phyloP scores from a whole-genome alignment of 1,140 invertebrate genomes.

The Bombus breviceps region DNA sequence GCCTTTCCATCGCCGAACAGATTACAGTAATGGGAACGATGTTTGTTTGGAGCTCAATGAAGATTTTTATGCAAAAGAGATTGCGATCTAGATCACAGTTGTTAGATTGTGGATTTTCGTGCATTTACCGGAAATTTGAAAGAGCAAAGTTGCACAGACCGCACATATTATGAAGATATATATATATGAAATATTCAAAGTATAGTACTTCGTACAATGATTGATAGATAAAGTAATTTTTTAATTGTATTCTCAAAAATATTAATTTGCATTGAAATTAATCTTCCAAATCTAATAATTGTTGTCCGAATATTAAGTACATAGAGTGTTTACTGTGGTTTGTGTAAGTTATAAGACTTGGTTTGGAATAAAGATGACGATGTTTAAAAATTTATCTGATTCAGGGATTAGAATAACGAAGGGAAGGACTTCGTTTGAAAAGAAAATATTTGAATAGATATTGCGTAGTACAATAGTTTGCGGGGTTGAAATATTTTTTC shows the following conservation, averaged over 20 bases:
- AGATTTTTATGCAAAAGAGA: not conserved
- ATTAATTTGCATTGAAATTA: no score
- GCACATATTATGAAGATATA: no score
- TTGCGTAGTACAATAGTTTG: no score
- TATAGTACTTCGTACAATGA: no score
- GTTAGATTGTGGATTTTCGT: no score
- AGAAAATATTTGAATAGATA: not conserved
- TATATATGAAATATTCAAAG: no score
- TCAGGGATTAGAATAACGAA: not conserved
- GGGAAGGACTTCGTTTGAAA: not conserved
- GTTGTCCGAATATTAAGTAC: not conserved
- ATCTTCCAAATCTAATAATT: not conserved
- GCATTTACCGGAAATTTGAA: no score
- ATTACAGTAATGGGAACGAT: not conserved
- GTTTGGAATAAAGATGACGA: not conserved
- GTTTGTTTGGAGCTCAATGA: not conserved
- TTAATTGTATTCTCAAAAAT: no score
- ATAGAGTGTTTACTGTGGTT: not conserved
- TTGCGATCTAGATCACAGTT: not conserved
- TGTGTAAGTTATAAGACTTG: not conserved
- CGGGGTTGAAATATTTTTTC: not conserved
- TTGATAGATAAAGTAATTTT: no score
- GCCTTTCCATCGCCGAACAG: not conserved
- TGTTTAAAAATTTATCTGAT: not conserved
- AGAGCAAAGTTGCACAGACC: no score